phyloP scores from a whole-genome alignment of 2,113 vertebrate genomes.

The Stictonetta naevosa region DNA sequence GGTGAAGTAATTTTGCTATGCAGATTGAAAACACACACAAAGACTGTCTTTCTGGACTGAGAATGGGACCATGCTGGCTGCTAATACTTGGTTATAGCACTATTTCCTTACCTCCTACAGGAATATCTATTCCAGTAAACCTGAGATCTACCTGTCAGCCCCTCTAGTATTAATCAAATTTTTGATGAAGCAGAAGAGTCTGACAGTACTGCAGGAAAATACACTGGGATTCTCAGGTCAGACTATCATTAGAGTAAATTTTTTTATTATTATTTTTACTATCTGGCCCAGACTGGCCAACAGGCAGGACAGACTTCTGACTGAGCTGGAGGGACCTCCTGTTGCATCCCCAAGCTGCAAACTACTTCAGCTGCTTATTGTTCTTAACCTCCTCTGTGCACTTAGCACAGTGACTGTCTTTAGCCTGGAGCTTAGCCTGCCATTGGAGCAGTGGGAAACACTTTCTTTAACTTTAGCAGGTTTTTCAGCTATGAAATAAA shows the following conservation, averaged over 20 bases:
- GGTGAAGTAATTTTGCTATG: background rate
- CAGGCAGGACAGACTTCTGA: background rate
- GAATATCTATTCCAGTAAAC: background rate
- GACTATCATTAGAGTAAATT: background rate
- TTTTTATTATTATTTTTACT: background rate
- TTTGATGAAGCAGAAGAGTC: background rate
- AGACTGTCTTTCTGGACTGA: background rate
- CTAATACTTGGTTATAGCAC: background rate
- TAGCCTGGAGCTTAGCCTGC: conserved; percentile 70
- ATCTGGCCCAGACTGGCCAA: background rate
- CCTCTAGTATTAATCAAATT: background rate
- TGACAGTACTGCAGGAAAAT: background rate
- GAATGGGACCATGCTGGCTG: background rate
- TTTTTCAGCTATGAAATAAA: conserved; percentile 59
- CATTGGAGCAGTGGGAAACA: background rate
- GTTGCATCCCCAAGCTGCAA: conserved; percentile 29
- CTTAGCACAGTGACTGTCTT: conserved; percentile 48
- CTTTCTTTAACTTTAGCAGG: conserved; percentile 46
- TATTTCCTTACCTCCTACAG: background rate
- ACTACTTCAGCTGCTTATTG: conserved; percentile 29
- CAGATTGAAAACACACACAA: background rate
- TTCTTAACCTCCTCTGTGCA: conserved; percentile 52
- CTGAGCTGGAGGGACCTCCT: background rate
- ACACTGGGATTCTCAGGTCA: background rate
- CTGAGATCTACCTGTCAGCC: background rate